Evolutionary conservation across 2,888 invertebrate genomes (phyloP), one percentile per base, ranked within the genome.

Genomic region (Archaeoteleia sp.): DNA sequence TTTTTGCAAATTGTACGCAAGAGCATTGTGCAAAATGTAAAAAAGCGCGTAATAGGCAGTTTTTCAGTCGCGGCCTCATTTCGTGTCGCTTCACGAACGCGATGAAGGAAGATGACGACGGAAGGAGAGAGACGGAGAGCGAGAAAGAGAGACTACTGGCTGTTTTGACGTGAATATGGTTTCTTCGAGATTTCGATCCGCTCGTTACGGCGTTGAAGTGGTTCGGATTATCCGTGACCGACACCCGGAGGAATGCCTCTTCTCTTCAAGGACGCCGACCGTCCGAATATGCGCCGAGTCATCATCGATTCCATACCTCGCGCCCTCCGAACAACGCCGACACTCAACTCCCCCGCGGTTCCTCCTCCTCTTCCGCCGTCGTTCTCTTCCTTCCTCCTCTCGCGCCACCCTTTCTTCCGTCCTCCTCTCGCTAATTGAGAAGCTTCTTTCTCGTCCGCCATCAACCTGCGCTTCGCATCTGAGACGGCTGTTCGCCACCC

Each of bases 161-260:
- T 75, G 75, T 82, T 82, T 82, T 82, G 82, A 83, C 80, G 78
- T 73, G 78, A 80, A 82, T 82, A 79, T 78, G 74, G 75, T 74
- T 80, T 75, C 76, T 77, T 79, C 74, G 80, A 73, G 77, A 78
- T 78, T 82, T 82, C 79, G 82, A 77, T 77, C 72, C 82, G 82
- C 81, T 83, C 76, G 79, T 84, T 82, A 82, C 75, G 67, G 69
- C 67, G 69, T 60, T 61, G 74, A 75, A 77, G 77, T 77, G 72
- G 75, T 55, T 74, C 71, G 75, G 78, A 80, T 84, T 75, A 78
- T 73, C 78, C 82, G 81, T 83, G 82, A 84, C 83, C 82, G 77
- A 81, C 79, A 82, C 78, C 80, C 78, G 81, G 74, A 76, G 75
- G 76, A 75, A 77, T 70, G 73, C 76, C 63, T 74, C 69, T 69